A percentile compares a stretch with the other conserved stretches of the same genome.
Conservation (phyloP, 1,140 invertebrate species). For the Scaptomyza hsui region DNA sequence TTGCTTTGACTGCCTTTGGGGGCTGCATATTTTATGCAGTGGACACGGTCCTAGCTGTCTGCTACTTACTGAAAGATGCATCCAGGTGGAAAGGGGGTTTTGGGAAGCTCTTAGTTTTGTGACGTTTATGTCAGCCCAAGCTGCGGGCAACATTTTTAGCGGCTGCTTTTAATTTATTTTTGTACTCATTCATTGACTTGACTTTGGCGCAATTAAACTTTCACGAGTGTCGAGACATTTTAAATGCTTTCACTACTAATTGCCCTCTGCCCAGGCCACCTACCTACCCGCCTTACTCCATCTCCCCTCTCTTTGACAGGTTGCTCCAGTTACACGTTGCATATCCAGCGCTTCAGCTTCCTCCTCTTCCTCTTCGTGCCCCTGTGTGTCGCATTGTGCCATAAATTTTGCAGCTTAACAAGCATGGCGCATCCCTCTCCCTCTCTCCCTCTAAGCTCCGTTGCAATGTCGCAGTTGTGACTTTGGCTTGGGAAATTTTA, state of each 20-base stretch:
- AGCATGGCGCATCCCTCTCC: not conserved
- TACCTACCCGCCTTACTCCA: not conserved
- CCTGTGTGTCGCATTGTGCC: constrained; percentile 4
- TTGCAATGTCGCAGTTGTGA: constrained; percentile 11
- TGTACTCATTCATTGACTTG: constrained; percentile 52
- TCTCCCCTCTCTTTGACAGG: not conserved
- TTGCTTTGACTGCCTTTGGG: constrained; percentile 24
- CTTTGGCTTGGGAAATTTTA: constrained; percentile 24
- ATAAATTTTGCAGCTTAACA: constrained; percentile 44
- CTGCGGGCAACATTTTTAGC: constrained; percentile 32
- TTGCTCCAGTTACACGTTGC: constrained; percentile 23
- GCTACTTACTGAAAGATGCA: not conserved
- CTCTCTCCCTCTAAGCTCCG: not conserved
- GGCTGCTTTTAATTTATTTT: constrained; percentile 46
- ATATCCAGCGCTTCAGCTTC: not conserved
- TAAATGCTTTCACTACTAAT: constrained; percentile 47
- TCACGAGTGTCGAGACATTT: constrained; percentile 43
- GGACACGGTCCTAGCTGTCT: constrained; percentile 28
- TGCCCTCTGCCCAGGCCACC: constrained; percentile 19
- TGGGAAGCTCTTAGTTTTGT: not conserved
- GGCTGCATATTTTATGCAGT: constrained; percentile 65
- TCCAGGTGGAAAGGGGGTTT: no score
- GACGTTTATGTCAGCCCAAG: constrained; percentile 43
- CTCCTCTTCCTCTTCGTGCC: not conserved
- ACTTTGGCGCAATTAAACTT: constrained; percentile 45